Conservation (phyloP, 2,113 vertebrate species). For the Scytalopus superciliaris region DNA sequence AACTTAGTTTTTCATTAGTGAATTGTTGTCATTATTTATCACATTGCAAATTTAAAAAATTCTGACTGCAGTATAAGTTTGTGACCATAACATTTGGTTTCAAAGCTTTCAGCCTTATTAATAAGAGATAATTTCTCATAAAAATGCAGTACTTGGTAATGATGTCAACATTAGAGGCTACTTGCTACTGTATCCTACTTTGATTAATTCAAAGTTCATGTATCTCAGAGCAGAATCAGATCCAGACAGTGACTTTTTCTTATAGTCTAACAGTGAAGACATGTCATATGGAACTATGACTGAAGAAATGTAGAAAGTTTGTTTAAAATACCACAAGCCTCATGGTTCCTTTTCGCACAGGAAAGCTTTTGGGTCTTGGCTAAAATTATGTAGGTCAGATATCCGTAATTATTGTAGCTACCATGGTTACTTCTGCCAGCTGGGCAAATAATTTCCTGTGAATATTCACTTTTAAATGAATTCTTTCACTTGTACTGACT, state of each 20-base stretch:
- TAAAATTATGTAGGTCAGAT: not conserved
- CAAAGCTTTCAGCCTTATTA: not conserved
- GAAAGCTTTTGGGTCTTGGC: not conserved
- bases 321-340: not conserved
- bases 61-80: not conserved
- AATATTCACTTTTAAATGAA: not conserved
- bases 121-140: not conserved
- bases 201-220: not conserved
- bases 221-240: not conserved
- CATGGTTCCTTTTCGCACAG: not conserved
- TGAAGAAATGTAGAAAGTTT: not conserved
- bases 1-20: not conserved
- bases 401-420: not conserved
- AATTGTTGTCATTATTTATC: not conserved
- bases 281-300: not conserved
- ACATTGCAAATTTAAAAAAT: not conserved
- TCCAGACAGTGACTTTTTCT: not conserved
- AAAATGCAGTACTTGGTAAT: not conserved
- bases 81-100: not conserved
- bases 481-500: not conserved
- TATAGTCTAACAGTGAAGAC: not conserved
- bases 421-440: not conserved
- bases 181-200: not conserved
- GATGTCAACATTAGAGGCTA: not conserved
- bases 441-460: conserved; percentile 1